Conservation (phyloP, 2,888 invertebrate species). For the Hedya salicella region DNA sequence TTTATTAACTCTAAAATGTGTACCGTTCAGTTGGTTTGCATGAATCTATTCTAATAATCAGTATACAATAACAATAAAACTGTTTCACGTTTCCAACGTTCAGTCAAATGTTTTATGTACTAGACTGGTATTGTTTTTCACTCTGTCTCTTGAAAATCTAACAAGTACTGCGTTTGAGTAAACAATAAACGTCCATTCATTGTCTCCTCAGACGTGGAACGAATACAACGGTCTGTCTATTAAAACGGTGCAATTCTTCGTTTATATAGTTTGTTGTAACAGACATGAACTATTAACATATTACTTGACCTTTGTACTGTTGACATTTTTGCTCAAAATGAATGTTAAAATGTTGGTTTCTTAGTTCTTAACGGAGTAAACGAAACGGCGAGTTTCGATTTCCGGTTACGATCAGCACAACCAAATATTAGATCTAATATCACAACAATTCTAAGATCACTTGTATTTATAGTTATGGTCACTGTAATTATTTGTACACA, state of each 20-base stretch:
- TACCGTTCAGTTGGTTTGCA: too few relatives aligned
- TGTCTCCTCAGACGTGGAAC: constrained; percentile 29
- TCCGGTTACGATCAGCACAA: too few relatives aligned
- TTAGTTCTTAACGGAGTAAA: too few relatives aligned
- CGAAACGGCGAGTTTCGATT: too few relatives aligned
- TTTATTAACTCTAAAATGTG: too few relatives aligned
- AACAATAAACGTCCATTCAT: constrained; percentile 32
- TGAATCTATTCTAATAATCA: too few relatives aligned
- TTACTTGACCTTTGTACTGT: constrained; percentile 2
- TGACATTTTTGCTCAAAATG: background rate
- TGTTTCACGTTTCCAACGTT: background rate
- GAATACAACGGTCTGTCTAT: constrained; percentile 30
- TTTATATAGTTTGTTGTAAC: constrained; percentile 12
- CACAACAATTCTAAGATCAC: too few relatives aligned
- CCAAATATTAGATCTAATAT: too few relatives aligned
- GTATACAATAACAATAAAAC: too few relatives aligned
- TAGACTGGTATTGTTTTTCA: constrained; percentile 17
- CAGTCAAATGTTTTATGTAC: constrained; percentile 9
- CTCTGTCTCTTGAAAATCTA: constrained; percentile 18
- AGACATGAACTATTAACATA: constrained; percentile 8
- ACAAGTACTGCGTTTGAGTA: constrained; percentile 27
- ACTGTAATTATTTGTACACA: too few relatives aligned
- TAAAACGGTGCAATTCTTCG: constrained; percentile 8
- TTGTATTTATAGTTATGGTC: too few relatives aligned
- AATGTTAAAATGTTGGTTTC: too few relatives aligned